phyloP scores from a whole-genome alignment of 2,888 invertebrate genomes.

The Eupithecia tripunctaria region DNA sequence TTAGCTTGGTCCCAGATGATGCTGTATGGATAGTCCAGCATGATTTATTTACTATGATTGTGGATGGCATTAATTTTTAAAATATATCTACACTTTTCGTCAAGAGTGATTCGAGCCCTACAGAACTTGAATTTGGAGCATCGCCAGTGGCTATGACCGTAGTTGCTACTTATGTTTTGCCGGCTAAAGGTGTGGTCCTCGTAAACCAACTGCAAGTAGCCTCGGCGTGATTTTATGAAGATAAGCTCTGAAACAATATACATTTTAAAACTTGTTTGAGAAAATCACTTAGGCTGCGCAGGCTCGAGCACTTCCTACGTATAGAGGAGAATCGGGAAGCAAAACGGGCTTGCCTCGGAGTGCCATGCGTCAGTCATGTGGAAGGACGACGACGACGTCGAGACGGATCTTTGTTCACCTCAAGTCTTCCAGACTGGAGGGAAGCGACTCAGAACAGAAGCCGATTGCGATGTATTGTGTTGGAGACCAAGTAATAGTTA shows the following conservation, averaged over 20 bases:
- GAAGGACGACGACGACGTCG: background rate
- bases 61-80: constrained; percentile 30
- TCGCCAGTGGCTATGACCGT: constrained; percentile 30
- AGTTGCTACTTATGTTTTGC: constrained; percentile 10
- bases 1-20: too few species aligned
- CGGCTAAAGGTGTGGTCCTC: constrained; percentile 32
- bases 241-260: constrained; percentile 31
- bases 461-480: background rate
- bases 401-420: background rate
- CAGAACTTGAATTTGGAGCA: constrained; percentile 34
- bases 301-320: background rate
- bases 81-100: constrained; percentile 28
- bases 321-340: background rate
- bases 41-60: constrained; percentile 16
- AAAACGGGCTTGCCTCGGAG: background rate
- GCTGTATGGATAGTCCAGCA: too few species aligned
- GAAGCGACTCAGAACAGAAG: background rate
- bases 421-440: background rate
- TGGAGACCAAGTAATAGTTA: background rate
- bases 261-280: background rate
- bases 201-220: constrained; percentile 31
- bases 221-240: constrained; percentile 31
- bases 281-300: background rate
- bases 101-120: constrained; percentile 34
- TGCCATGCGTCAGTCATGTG: background rate